A percentile compares a stretch with the other conserved stretches of the same genome.
These are phyloP conservation scores for Ceratothoa steindachneri DNA, from an alignment of 2,888 invertebrate species.

Conservation along the genomic window DNA sequence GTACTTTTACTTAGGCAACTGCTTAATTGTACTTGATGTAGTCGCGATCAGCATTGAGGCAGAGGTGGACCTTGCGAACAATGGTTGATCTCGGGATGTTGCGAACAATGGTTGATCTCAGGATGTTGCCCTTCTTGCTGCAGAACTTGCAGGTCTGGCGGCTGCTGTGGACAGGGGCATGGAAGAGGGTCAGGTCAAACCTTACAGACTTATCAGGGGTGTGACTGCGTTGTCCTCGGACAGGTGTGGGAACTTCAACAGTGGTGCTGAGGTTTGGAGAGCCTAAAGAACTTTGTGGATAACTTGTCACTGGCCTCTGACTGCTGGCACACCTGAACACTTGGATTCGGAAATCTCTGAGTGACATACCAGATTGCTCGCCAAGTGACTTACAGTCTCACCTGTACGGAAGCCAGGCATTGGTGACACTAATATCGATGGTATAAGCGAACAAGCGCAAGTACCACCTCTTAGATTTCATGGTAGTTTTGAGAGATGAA, in stretches of 20 bases:
- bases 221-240: neutral
- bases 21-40: neutral
- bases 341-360: no score
- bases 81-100: neutral
- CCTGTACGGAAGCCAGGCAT: neutral
- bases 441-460: neutral
- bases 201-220: slow-evolving; percentile 1
- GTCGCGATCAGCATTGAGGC: neutral
- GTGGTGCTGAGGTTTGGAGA: neutral
- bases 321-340: neutral
- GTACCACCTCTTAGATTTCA: slow-evolving; percentile 14
- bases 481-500: slow-evolving; percentile 1
- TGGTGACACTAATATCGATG: neutral
- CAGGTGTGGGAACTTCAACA: neutral
- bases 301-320: neutral
- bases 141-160: slow-evolving; percentile 9
- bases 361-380: no score
- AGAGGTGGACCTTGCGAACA: slow-evolving; percentile 14
- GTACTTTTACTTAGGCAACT: no score
- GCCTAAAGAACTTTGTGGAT: neutral
- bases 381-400: slow-evolving; percentile 4
- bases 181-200: neutral
- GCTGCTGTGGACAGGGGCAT: neutral
- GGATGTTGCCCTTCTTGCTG: neutral
- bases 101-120: no score